Evolutionary conservation across 2,113 vertebrate genomes (phyloP), one percentile per base, ranked within the genome.

Genomic region (Notarius lentiginosus): DNA sequence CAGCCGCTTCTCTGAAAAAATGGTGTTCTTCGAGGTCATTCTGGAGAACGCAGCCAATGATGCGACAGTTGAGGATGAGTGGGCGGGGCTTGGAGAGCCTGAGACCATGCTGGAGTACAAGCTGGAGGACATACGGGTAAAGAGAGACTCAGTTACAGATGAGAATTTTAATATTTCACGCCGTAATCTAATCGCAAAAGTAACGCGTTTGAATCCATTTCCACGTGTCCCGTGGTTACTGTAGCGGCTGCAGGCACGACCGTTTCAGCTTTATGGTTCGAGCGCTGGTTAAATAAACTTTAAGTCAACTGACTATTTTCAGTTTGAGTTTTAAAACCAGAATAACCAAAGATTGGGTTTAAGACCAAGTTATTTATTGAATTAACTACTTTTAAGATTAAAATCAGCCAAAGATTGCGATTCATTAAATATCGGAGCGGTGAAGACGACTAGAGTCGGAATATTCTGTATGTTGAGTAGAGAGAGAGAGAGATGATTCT

Each of bases 1-100:
- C 94, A 98, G 97, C 88, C 95, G 94, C 70, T 97, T 97, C 92
- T 97, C 97, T 0, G 97, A 98, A 92, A 98, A 98, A 92, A 91
- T 97, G 85, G 96, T 98, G 73, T 98, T 98, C 94, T 98, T 98
- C 0, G 97, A 98, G 92, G 94, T 98, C 85, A 95, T 97, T 92
- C 83, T 94, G 6, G 95, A 95, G 55, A 89, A 89, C 1, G 91
- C 91, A 58, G 92, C 90, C 49, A 91, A 94, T 2, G 96, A 96
- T 0, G 93, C 94, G 30, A 95, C 93, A 4, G 94, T 91, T 0
- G 96, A 96, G 3, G 95, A 94, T 0, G 94, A 95, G 87, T 97
- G 96, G 97, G 91, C 90, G 0, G 96, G 96, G 30, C 90, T 96
- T 0, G 96, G 93, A 1, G 96, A 96, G 87, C 94, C 96, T 0